phyloP scores from a whole-genome alignment of 2,888 invertebrate genomes.

The Zygaena filipendulae region DNA sequence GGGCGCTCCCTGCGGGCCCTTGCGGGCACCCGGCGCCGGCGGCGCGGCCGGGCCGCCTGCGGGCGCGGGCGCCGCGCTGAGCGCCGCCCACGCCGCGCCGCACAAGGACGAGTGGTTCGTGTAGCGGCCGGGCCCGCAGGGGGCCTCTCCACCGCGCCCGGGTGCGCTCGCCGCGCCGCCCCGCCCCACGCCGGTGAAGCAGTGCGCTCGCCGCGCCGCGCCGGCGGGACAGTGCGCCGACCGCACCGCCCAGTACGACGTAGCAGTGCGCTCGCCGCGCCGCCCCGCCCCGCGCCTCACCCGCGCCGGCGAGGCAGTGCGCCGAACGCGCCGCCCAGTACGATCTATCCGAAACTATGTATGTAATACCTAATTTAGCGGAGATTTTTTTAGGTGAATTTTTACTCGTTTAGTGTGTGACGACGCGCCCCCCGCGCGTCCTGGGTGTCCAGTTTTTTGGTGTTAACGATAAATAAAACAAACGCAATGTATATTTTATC shows the following conservation, averaged over 20 bases:
- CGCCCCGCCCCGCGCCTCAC: conserved; percentile 16
- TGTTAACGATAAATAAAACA: conserved; percentile 55
- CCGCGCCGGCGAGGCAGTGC: conserved; percentile 9
- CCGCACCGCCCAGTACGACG: conserved; percentile 4
- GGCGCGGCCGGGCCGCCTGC: conserved; percentile 92
- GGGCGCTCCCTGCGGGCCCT: conserved; percentile 93
- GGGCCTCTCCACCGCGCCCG: conserved; percentile 51
- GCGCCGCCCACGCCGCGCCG: conserved; percentile 79
- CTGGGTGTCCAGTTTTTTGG: conserved; percentile 55
- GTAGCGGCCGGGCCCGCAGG: conserved; percentile 61
- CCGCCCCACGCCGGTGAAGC: conserved; percentile 21
- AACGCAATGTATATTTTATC: conserved; percentile 65
- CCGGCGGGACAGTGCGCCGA: conserved; percentile 10
- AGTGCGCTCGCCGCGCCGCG: conserved; percentile 15
- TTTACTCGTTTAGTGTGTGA: conserved; percentile 55
- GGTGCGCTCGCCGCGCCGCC: conserved; percentile 50
- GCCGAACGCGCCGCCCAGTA: conserved; percentile 19
- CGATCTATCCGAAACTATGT: conserved; percentile 40
- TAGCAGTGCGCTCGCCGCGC: conserved; percentile 6
- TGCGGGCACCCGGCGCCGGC: conserved; percentile 70
- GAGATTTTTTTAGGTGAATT: conserved; percentile 59
- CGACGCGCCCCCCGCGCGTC: conserved; percentile 62
- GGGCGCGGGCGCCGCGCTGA: conserved; percentile 91
- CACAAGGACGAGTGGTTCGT: conserved; percentile 96
- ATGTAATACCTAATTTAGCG: conserved; percentile 51